Percentiles rank a stretch among this genome's conserved stretches.
phyloP scores from a whole-genome alignment of 2,113 vertebrate species.

The Oncorhynchus gorbuscha region DNA sequence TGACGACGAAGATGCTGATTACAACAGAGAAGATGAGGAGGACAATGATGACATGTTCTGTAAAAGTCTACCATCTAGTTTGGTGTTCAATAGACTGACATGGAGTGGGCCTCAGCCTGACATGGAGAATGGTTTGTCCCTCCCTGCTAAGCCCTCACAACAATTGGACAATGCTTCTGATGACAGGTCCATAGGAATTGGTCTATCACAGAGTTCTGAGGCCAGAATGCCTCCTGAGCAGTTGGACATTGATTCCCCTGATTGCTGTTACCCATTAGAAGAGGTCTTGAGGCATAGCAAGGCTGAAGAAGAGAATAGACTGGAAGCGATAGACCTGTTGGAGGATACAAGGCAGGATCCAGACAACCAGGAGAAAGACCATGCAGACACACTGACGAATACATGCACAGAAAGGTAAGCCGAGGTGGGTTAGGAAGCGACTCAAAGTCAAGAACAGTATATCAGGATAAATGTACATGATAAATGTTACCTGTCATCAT shows the following conservation, averaged over 20 bases:
- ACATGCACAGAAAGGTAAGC: constrained; percentile 37
- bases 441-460: not conserved
- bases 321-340: constrained; percentile 27
- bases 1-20: constrained; percentile 53
- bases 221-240: not conserved
- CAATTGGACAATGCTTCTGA: not conserved
- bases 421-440: not conserved
- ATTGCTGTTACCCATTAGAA: not conserved
- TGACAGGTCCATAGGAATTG: not conserved
- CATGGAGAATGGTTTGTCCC: not conserved
- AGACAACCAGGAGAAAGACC: constrained; percentile 12
- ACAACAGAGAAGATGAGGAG: constrained; percentile 29
- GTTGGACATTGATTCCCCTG: not conserved
- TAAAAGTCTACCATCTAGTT: constrained; percentile 64
- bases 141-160: not conserved
- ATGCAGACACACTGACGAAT: constrained; percentile 17
- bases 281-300: constrained; percentile 1
- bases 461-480: not conserved
- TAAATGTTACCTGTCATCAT: constrained; percentile 5
- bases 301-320: not conserved
- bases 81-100: constrained; percentile 29
- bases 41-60: constrained; percentile 67
- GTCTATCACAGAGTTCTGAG: constrained; percentile 5
- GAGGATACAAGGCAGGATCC: constrained; percentile 29
- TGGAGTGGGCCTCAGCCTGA: not conserved